Evolutionary conservation across 2,888 invertebrate genomes (phyloP), one percentile per base, ranked within the genome.

Genomic region (Microdon myrmicae): DNA sequence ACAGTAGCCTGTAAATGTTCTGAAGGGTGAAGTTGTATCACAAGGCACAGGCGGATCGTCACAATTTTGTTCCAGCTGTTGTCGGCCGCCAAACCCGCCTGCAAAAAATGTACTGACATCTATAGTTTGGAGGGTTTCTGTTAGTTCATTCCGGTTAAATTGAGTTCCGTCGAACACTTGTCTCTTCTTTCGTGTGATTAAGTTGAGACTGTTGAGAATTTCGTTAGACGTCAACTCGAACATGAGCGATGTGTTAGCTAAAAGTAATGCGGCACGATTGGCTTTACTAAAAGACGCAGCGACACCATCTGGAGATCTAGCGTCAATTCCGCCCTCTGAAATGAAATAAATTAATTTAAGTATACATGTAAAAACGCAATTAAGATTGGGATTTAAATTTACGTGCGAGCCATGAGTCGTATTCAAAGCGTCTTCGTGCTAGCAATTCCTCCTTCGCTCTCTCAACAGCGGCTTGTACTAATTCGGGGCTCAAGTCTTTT

Each of bases 221-320:
- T 94, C 92, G 71, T 91, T 90, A 0, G 94, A 93, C 0, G 93
- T 90, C 66, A 92, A 87, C 77, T 95, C 94, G 53, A 90, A 87
- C 71, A 94, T 86, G 6, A 94, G 83, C 0, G 94, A 95, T 0
- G 90, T 89, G 72, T 95, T 95, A 6, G 94, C 92, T 16, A 94
- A 79, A 56, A 89, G 84, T 5, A 94, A 78, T 0, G 95, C 92
- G 71, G 90, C 89, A 74, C 86, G 86, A 77, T 91, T 94, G 14
- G 94, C 93, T 73, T 94, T 93, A 49, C 92, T 92, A 80, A 94
- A 94, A 0, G 93, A 92, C 1, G 93, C 94, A 1, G 93, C 93
- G 0, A 89, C 92, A 2, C 94, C 94, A 8, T 88, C 86, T 0
- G 94, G 88, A 0, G 93, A 92, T 72, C 90, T 90, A 0, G 94